Evolutionary conservation across 2,888 invertebrate genomes (phyloP), one percentile per base, ranked within the genome.

Genomic region (Athrips mouffetella): DNA sequence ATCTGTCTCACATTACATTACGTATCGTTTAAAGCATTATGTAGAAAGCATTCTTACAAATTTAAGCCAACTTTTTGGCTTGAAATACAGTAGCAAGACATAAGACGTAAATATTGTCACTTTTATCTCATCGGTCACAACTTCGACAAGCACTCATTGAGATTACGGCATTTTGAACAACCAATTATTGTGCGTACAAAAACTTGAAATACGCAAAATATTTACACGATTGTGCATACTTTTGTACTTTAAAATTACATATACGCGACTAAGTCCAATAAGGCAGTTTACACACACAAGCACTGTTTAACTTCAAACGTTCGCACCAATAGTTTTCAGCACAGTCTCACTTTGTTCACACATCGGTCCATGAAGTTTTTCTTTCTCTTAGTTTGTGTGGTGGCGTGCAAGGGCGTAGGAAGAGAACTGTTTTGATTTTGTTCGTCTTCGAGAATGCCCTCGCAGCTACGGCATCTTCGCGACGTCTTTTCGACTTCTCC

Each of bases 331-430:
- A n/a, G n/a, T n/a, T 61, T 91, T 94, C 75, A 94, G 89, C 86
- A 86, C 70, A 93, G 92, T 89, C 93, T 91, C 80, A 94, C 93
- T 91, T 94, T 94, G 85, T 93, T 94, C 63, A 94, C 93, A 82
- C 94, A 94, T 77, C 93, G 90, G 90, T 95, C 95, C 92, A 96
- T 94, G 77, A 96, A 95, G 80, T 94, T 95, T 73, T 92, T 92
- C 78, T 92, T 93, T 68, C 92, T 89, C 76, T 93, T 93, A 6
- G 89, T 90, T 65, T 91, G 91, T 46, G 88, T 89, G 58, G 86
- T 74, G 61, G 90, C 89, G 61, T 91, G 89, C 68, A 89, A 79
- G 62, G 90, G 90, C 67, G 91, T 76, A 65, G 89, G 89, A 65
- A 92, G 70, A 55, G 91, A 90, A 51, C 89, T 76, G 54, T 89